These are phyloP conservation scores for Operophtera brumata DNA, from an alignment of 2,888 invertebrate genomes.

Conservation along the genomic window DNA sequence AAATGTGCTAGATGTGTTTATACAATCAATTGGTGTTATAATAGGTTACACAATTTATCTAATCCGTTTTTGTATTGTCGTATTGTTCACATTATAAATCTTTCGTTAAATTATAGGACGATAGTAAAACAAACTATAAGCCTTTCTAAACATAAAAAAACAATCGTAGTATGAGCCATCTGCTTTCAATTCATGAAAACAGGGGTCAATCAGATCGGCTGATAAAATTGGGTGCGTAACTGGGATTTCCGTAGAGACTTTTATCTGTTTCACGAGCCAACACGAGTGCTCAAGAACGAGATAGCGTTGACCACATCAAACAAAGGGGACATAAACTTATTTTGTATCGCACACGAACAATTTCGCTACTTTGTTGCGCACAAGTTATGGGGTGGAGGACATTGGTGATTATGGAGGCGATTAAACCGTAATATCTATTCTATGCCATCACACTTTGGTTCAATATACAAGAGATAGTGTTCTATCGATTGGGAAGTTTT, in stretches of 20 bases:
- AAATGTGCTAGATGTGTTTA: too few relatives aligned
- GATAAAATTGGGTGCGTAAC: constrained; percentile 6
- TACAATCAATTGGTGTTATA: too few relatives aligned
- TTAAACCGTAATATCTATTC: constrained; percentile 29
- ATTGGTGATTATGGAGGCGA: constrained; percentile 33
- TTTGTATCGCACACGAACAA: constrained; percentile 64
- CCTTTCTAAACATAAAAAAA: too few relatives aligned
- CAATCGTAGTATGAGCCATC: too few relatives aligned
- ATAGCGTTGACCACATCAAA: constrained; percentile 69
- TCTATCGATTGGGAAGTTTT: neutral
- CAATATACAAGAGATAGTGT: neutral
- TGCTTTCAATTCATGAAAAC: too few relatives aligned
- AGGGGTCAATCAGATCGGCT: neutral
- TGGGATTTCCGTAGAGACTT: constrained; percentile 10
- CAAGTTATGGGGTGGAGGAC: constrained; percentile 33
- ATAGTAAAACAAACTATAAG: too few relatives aligned
- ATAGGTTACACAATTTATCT: too few relatives aligned
- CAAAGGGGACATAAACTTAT: constrained; percentile 73
- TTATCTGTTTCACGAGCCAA: constrained; percentile 62
- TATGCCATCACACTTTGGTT: neutral
- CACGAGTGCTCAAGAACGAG: constrained; percentile 59
- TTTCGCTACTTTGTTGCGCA: constrained; percentile 56
- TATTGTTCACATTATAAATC: too few relatives aligned
- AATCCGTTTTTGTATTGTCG: too few relatives aligned
- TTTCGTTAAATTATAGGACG: too few relatives aligned